Evolutionary conservation across 2,113 vertebrate genomes (phyloP).

Genomic region (Pica pica): DNA sequence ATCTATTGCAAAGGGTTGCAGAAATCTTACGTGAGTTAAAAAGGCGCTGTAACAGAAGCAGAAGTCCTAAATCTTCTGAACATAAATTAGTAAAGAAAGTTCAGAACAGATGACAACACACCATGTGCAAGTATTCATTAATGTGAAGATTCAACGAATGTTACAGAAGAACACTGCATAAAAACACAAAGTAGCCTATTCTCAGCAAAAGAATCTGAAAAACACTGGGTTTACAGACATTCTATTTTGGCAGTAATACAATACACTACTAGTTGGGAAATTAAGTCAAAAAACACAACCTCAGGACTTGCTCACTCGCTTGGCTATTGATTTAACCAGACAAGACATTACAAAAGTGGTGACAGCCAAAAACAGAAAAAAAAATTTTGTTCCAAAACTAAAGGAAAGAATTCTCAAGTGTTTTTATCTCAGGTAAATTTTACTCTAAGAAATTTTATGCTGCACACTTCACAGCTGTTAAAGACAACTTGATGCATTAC

Average conservation of each 20-base stretch:
- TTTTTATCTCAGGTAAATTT: not conserved
- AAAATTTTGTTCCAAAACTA: not conserved
- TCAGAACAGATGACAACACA: not conserved
- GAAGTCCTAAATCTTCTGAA: not conserved
- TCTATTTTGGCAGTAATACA: not conserved
- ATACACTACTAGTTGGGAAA: not conserved
- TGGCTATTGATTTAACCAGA: not conserved
- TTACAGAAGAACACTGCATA: not conserved
- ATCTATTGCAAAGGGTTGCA: not conserved
- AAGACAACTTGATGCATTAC: not conserved
- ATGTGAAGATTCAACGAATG: not conserved
- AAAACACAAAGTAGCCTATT: not conserved
- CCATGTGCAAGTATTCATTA: not conserved
- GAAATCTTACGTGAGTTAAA: not conserved
- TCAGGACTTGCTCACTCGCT: not conserved
- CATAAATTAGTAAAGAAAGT: not conserved
- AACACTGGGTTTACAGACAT: not conserved
- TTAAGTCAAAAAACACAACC: not conserved
- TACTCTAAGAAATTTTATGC: not conserved
- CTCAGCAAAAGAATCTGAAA: not conserved
- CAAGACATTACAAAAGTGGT: not conserved
- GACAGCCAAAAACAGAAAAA: not conserved
- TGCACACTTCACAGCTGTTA: not conserved
- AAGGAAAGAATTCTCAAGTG: not conserved
- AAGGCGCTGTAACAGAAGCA: not conserved